Conservation (phyloP, 2,888 invertebrate genomes). For the Ornithoptera alexandrae region DNA sequence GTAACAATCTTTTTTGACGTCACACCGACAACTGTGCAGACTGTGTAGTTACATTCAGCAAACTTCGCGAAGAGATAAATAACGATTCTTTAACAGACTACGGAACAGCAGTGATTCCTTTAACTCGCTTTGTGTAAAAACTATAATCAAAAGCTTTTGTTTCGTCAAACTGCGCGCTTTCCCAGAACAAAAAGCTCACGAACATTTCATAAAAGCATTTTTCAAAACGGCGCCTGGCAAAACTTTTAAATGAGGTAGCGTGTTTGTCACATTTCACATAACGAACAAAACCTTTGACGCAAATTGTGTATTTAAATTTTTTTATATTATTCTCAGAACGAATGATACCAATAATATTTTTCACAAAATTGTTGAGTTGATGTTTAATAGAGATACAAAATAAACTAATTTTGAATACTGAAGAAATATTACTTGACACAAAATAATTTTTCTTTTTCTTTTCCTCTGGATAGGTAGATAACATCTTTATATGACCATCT, state of each 20-base stretch:
- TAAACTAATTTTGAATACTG: too few species aligned
- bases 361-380: too few species aligned
- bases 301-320: not conserved
- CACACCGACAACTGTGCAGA: too few species aligned
- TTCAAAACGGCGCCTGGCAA: slow-evolving; percentile 6
- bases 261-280: slow-evolving; percentile 15
- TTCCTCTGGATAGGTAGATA: too few species aligned
- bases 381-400: too few species aligned
- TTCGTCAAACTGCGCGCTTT: slow-evolving; percentile 1
- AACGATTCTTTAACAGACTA: not conserved
- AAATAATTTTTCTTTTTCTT: too few species aligned
- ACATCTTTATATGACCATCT: too few species aligned
- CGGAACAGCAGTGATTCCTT: not conserved
- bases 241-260: slow-evolving; percentile 19
- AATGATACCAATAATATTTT: too few species aligned
- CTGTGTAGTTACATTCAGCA: too few species aligned
- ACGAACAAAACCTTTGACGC: slow-evolving; percentile 26
- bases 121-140: not conserved
- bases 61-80: not conserved
- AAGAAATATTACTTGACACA: too few species aligned
- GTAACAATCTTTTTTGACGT: too few species aligned
- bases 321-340: not conserved
- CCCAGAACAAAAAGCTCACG: slow-evolving; percentile 5
- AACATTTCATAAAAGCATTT: slow-evolving; percentile 13
- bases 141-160: slow-evolving; percentile 8